Conservation (phyloP, 2,888 invertebrate genomes). For the Odontocolon sp. region DNA sequence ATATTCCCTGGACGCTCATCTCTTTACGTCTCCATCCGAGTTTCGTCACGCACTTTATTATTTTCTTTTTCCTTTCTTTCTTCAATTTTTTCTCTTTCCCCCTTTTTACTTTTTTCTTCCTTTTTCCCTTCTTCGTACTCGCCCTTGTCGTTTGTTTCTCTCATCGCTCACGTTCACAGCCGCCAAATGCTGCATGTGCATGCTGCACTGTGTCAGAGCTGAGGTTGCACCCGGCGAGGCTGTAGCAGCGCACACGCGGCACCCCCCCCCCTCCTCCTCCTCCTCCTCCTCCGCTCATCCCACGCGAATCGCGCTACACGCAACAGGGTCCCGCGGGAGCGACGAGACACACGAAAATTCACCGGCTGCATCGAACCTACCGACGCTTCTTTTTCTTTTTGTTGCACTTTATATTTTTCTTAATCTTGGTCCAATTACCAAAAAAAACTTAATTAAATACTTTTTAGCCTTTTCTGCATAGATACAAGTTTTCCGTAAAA, state of each 20-base stretch:
- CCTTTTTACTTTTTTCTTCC: conserved; percentile 27
- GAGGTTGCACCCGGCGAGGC: not conserved
- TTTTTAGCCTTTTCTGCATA: too few species aligned
- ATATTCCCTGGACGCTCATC: not conserved
- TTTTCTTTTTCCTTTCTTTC: too few species aligned
- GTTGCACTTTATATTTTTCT: too few species aligned
- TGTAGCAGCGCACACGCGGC: conserved; percentile 14
- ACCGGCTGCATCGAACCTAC: not conserved
- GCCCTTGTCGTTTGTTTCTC: conserved; percentile 30
- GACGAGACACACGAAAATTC: conserved; percentile 10
- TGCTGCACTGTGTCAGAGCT: not conserved
- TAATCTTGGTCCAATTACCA: too few species aligned
- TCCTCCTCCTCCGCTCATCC: too few species aligned
- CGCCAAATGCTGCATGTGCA: not conserved
- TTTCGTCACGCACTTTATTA: conserved; percentile 20
- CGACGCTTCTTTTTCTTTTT: not conserved
- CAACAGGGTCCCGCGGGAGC: conserved; percentile 45
- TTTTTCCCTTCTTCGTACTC: not conserved
- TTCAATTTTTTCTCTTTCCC: not conserved
- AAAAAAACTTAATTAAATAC: too few species aligned
- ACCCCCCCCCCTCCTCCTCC: conserved; percentile 27
- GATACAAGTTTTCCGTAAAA: too few species aligned
- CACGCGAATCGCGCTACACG: conserved; percentile 49
- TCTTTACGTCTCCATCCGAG: not conserved
- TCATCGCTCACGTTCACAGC: conserved; percentile 24